Evolutionary conservation across 2,888 invertebrate genomes (phyloP), one percentile per base, ranked within the genome.

Genomic region (Aphidoletes aphidimyza): DNA sequence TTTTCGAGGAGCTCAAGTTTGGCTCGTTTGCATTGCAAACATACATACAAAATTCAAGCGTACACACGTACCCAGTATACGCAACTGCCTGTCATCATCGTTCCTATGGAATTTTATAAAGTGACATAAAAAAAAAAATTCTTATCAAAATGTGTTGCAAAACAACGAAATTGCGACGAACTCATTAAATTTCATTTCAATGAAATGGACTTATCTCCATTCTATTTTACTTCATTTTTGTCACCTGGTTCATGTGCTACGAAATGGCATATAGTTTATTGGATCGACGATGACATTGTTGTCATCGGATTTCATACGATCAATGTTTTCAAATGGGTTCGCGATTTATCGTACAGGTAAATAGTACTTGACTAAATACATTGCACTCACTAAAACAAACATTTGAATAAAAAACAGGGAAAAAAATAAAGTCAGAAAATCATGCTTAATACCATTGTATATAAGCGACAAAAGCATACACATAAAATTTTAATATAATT

Each of bases 121-220:
- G 5, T 54, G 22, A 6, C 54, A 54, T 54, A 54, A 54, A n/a
- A n/a, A n/a, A n/a, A n/a, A n/a, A n/a, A 54, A 54, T 54, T 22
- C 54, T 54, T 54, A 54, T 54, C 54, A 54, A 54, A n/a, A 54
- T 22, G 54, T 22, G 9, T 22, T 5, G 22, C 11, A 39, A 8
- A 11, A 39, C n/a, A 54, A 69, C n/a, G 26, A 54, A 26, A 69
- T 69, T 42, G 11, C 0, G 14, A 69, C 34, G 69, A 69, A 69
- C 69, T 30, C 69, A 69, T 69, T 69, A 69, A 69, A 69, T 69
- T 26, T 69, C n/a, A 69, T 69, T 69, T 17, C 69, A 69, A 69
- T 30, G 30, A 26, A 69, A 69, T n/a, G 69, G 17, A 69, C 69
- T 34, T 30, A 69, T 69, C 34, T 26, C 5, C 69, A 14, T 30